Evolutionary conservation across 2,888 invertebrate genomes (phyloP), one percentile per base, ranked within the genome.

Genomic region (Sialis fuliginosa): DNA sequence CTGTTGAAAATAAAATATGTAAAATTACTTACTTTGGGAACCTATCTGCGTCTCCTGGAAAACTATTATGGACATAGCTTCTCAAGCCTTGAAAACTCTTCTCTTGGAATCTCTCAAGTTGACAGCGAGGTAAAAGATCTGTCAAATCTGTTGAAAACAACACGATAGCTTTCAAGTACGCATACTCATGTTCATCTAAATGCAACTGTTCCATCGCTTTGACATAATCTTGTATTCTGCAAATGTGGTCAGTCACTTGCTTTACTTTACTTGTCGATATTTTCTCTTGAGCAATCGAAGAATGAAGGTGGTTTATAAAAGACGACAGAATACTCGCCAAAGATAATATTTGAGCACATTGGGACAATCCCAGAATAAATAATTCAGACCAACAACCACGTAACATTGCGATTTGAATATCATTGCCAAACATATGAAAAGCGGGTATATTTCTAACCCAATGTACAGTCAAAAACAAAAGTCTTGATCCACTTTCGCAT

Each of bases 321-420:
- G 86, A 85, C 31, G 86, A 81, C 54, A 96, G 71, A 55, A 95
- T 83, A 45, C 87, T 78, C 46, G 78, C 69, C 50, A 95, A 72
- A 6, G 84, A 82, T 56, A 92, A 69, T 31, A 81, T 77, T 48
- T 80, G 75, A 0, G 87, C 76, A 60, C 86, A 87, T 65, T 93
- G 91, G 8, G 90, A 84, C 52, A 97, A 70, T 0, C 93, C 93
- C 33, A 97, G 71, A 2, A 86, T 81, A 62, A 97, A 89, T 50
- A 97, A 63, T 60, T 93, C 90, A 49, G 90, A 81, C 96, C 96
- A 97, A 57, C 88, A 86, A 47, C 81, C 79, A 60, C 87, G 82
- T 51, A 96, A 72, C 39, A 96, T 66, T 0, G 79, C 74, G 54
- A 86, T 82, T 69, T 95, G 91, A 46, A 82, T 74, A 52, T 90